Conservation (phyloP, 2,113 vertebrate species). For the Poeciliopsis turrubarensis region DNA sequence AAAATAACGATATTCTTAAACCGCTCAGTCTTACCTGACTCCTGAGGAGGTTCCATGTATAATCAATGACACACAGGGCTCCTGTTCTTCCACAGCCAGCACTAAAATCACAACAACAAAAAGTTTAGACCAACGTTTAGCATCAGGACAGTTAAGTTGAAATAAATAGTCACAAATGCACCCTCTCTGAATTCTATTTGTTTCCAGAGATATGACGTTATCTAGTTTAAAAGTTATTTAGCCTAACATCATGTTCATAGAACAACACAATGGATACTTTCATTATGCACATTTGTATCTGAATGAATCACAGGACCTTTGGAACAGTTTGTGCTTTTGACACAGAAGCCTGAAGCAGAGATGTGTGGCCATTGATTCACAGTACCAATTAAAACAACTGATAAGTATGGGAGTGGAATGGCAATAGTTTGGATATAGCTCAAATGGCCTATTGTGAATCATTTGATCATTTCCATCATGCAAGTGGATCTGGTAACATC, state of each 20-base stretch:
- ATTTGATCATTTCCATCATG: too few relatives aligned
- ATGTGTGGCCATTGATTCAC: neutral
- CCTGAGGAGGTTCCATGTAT: slow-evolving; percentile 90
- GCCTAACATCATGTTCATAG: neutral
- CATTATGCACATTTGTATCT: neutral
- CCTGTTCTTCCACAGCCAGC: slow-evolving; percentile 97
- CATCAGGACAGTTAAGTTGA: neutral
- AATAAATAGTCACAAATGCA: neutral
- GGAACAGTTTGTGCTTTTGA: neutral
- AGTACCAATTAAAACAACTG: neutral
- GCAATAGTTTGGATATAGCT: too few relatives aligned
- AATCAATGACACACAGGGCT: slow-evolving; percentile 92
- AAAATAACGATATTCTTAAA: neutral
- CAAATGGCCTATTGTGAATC: too few relatives aligned
- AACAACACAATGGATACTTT: neutral
- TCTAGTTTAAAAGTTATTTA: too few relatives aligned
- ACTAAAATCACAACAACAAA: slow-evolving; percentile 69
- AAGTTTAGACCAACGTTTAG: neutral
- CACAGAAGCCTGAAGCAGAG: neutral
- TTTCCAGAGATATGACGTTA: too few relatives aligned
- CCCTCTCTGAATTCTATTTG: neutral
- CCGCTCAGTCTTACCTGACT: slow-evolving; percentile 81
- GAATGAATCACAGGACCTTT: neutral
- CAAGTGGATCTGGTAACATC: too few relatives aligned
- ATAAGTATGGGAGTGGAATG: neutral